Conservation (phyloP, 2,113 vertebrate species). For the Heterotilapia buettikoferi region DNA sequence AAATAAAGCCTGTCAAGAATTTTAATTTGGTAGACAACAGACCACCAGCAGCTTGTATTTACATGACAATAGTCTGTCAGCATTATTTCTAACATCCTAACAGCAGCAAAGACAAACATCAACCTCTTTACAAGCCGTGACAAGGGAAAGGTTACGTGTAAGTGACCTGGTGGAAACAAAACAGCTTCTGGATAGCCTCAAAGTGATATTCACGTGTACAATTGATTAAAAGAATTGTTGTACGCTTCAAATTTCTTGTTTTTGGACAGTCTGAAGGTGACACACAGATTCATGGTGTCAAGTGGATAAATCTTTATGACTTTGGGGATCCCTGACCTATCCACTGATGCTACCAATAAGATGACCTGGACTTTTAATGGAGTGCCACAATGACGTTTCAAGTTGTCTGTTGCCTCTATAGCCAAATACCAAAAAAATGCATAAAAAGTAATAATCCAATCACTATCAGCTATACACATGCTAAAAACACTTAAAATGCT, state of each 20-base stretch:
- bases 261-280: not conserved
- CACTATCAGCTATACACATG: not conserved
- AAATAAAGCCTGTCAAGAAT: not conserved
- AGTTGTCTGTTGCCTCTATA: not conserved
- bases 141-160: slow-evolving; percentile 18
- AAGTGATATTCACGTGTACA: not conserved
- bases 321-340: not conserved
- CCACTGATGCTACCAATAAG: not conserved
- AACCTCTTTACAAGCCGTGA: not conserved
- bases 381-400: not conserved
- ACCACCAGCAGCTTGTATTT: slow-evolving; percentile 19
- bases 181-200: not conserved
- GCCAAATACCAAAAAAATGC: not conserved
- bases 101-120: slow-evolving; percentile 28
- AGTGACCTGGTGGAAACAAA: not conserved
- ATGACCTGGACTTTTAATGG: not conserved
- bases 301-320: not conserved
- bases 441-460: not conserved
- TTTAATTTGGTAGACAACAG: not conserved
- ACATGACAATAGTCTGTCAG: slow-evolving; percentile 36
- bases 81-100: slow-evolving; percentile 1
- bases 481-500: not conserved
- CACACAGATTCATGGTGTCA: not conserved
- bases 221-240: not conserved
- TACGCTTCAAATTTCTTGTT: not conserved